A percentile compares a stretch with the other conserved stretches of the same genome.
Evolutionary conservation across 2,888 invertebrate species (phyloP).

Genomic region (Silvanus unidentatus): DNA sequence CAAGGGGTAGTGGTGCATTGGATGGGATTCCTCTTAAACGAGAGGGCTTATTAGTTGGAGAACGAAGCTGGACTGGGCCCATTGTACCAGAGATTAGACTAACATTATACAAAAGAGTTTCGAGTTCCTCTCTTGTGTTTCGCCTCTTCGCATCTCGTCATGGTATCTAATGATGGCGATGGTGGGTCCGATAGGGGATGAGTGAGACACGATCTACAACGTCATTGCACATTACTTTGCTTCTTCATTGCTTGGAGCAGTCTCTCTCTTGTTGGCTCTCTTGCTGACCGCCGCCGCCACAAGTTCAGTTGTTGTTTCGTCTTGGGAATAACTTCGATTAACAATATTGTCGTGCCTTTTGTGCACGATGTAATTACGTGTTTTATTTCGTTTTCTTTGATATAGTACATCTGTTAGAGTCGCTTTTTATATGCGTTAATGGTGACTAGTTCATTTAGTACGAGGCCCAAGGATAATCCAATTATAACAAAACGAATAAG

Average conservation of each 20-base stretch:
- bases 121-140: no score
- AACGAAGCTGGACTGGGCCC: conserved; percentile 34
- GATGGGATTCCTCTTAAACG: conserved; percentile 20
- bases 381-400: conserved; percentile 17
- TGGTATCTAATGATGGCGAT: conserved; percentile 26
- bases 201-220: conserved; percentile 24
- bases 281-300: conserved; percentile 10
- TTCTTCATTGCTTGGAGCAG: not conserved
- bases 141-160: conserved; percentile 17
- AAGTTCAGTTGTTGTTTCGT: conserved; percentile 9
- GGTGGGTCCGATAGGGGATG: conserved; percentile 26
- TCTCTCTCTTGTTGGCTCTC: conserved; percentile 7
- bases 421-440: conserved; percentile 2
- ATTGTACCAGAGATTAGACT: conserved; percentile 36
- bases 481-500: not conserved
- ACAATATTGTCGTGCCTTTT: conserved; percentile 19
- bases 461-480: conserved; percentile 1
- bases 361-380: conserved; percentile 15
- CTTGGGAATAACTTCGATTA: conserved; percentile 25
- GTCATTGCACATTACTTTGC: conserved; percentile 14
- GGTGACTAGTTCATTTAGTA: no score
- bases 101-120: no score
- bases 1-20: conserved; percentile 8
- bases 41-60: conserved; percentile 35
- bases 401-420: conserved; percentile 6